Evolutionary conservation across 2,888 invertebrate species (phyloP).

Genomic region (Chesias legatella): DNA sequence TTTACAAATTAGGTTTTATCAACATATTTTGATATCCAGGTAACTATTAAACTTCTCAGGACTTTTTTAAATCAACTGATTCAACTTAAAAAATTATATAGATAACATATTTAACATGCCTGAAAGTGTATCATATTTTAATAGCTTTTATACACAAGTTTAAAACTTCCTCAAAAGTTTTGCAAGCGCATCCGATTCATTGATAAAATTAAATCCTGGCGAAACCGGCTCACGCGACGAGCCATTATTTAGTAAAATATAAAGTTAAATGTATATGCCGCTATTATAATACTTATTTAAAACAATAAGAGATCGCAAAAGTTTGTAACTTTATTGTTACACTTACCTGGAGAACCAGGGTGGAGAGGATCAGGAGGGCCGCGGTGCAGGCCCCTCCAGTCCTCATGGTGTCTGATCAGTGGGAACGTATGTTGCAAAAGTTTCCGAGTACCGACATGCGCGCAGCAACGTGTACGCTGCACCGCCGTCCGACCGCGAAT

Average conservation of each 20-base stretch:
- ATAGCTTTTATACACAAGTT: no score
- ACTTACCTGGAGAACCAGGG: constrained; percentile 43
- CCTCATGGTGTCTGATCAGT: constrained; percentile 52
- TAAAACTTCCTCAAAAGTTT: not conserved
- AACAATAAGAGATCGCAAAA: no score
- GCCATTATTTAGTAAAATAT: constrained; percentile 12
- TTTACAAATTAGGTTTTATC: no score
- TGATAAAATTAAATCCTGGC: not conserved
- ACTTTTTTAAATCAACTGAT: no score
- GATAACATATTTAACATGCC: no score
- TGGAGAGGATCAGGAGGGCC: constrained; percentile 52
- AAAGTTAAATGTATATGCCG: not conserved
- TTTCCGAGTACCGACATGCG: constrained; percentile 44
- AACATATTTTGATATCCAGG: no score
- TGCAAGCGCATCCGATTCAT: no score
- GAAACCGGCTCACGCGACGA: constrained; percentile 5
- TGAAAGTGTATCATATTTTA: no score
- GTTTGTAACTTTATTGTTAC: not conserved
- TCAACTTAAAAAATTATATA: no score
- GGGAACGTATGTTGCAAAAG: constrained; percentile 50
- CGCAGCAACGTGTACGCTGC: constrained; percentile 62
- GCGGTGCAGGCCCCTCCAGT: constrained; percentile 43
- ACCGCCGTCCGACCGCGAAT: constrained; percentile 65
- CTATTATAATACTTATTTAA: no score
- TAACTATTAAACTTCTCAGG: no score